phyloP scores from a whole-genome alignment of 2,888 invertebrate genomes.

The Chymomyza procnemis region DNA sequence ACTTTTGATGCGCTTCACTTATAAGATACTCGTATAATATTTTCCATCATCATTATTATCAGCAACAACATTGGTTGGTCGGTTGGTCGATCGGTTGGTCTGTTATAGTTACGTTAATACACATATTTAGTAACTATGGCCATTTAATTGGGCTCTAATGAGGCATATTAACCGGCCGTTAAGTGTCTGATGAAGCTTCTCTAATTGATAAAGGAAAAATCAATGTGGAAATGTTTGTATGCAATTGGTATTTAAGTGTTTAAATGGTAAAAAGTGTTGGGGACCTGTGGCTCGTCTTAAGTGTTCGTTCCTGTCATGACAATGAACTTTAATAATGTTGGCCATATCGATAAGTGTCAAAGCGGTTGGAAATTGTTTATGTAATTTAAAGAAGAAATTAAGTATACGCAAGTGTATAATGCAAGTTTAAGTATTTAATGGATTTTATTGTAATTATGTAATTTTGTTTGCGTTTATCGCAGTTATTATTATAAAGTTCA shows the following conservation, averaged over 20 bases:
- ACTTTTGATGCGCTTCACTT: conserved; percentile 40
- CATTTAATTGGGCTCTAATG: conserved; percentile 59
- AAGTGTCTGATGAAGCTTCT: conserved; percentile 40
- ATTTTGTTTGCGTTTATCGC: too few relatives aligned
- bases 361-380: neutral
- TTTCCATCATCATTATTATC: conserved; percentile 24
- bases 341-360: conserved; percentile 6
- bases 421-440: too few relatives aligned
- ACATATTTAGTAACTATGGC: conserved; percentile 2
- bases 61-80: too few relatives aligned
- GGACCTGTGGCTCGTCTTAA: neutral
- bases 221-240: conserved; percentile 53
- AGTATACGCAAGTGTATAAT: too few relatives aligned
- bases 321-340: conserved; percentile 7
- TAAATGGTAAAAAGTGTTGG: neutral
- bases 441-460: too few relatives aligned
- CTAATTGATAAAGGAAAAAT: conserved; percentile 62
- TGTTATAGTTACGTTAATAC: conserved; percentile 41
- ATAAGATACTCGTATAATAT: neutral
- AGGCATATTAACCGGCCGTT: conserved; percentile 50
- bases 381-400: conserved; percentile 16
- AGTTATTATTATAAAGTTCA: too few relatives aligned
- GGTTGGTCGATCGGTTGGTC: too few relatives aligned
- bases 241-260: conserved; percentile 42
- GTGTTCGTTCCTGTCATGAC: neutral